Percentiles rank a stretch among this genome's conserved stretches.
phyloP scores from a whole-genome alignment of 2,888 invertebrate genomes.

The Diaprepes abbreviatus region DNA sequence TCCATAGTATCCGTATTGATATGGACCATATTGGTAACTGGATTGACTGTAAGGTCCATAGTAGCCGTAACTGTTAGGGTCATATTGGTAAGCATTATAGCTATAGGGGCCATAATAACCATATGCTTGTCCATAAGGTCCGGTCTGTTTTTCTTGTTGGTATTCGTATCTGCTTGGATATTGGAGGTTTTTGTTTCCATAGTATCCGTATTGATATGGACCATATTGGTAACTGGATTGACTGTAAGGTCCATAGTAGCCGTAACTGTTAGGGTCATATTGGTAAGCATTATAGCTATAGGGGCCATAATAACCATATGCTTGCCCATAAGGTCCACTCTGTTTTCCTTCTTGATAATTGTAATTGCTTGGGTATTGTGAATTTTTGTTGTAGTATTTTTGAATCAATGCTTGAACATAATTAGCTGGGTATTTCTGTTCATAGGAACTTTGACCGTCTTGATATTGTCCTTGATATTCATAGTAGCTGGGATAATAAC shows the following conservation, averaged over 20 bases:
- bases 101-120: too few species aligned
- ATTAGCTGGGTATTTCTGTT: background rate
- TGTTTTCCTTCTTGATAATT: conserved; percentile 1
- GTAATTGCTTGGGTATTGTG: background rate
- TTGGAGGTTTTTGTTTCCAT: background rate
- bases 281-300: background rate
- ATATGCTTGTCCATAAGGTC: too few species aligned
- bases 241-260: background rate
- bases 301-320: background rate
- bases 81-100: too few species aligned
- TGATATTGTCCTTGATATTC: conserved; percentile 9
- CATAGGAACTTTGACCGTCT: background rate
- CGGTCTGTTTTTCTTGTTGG: too few species aligned
- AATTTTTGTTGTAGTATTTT: conserved; percentile 21
- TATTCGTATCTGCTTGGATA: conserved; percentile 2
- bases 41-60: conserved; percentile 1
- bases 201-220: conserved; percentile 15
- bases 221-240: background rate
- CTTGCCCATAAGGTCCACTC: background rate
- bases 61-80: background rate
- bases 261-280: background rate
- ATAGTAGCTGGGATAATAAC: background rate
- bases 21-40: conserved; percentile 8
- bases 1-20: conserved; percentile 16
- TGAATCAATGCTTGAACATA: background rate